phyloP scores from a whole-genome alignment of 2,113 vertebrate genomes.

The Lophura nycthemera region DNA sequence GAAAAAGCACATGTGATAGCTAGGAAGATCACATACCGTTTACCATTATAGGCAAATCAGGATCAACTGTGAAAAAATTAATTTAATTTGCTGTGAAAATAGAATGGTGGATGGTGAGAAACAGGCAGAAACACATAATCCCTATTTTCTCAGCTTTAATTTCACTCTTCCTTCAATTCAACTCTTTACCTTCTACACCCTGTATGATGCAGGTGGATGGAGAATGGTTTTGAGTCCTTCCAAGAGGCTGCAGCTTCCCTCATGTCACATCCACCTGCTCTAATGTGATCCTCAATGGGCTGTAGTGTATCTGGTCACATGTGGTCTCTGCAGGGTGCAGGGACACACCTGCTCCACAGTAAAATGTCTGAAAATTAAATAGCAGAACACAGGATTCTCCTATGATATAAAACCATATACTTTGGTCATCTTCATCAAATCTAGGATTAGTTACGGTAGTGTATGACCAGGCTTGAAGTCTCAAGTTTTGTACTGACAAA shows the following conservation, averaged over 20 bases:
- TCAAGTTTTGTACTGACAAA: background rate
- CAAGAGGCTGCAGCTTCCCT: background rate
- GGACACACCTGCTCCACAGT: background rate
- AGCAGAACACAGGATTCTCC: background rate
- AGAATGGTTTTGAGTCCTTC: background rate
- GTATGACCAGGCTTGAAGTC: background rate
- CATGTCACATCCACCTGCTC: background rate
- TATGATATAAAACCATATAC: background rate
- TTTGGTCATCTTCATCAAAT: background rate
- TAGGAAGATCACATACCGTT: background rate
- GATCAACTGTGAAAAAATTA: background rate
- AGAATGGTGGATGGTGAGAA: background rate
- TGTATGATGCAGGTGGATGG: accelerated
- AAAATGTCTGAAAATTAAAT: background rate
- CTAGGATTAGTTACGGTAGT: background rate
- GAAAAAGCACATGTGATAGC: background rate
- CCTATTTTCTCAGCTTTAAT: background rate
- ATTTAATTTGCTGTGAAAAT: background rate
- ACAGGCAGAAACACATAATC: background rate
- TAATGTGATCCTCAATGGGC: no score
- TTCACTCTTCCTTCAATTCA: background rate
- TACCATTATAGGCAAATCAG: background rate
- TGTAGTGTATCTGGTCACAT: background rate
- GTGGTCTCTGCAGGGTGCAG: background rate
- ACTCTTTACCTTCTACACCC: accelerated